Conservation (phyloP, 2,113 vertebrate genomes). For the Zapornia atra region DNA sequence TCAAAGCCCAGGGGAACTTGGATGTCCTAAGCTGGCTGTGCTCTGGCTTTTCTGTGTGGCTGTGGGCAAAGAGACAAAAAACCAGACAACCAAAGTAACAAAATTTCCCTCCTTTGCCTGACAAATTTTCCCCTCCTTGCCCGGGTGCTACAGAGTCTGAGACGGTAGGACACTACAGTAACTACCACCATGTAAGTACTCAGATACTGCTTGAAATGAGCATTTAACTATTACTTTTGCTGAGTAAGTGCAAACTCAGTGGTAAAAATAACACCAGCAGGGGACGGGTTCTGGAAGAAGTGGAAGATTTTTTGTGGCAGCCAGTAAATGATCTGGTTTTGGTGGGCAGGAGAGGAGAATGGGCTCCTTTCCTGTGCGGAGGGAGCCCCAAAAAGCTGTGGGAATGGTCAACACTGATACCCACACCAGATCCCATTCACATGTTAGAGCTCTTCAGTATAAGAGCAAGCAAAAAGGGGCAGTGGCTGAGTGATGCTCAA, state of each 20-base stretch:
- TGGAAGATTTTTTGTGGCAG: not conserved
- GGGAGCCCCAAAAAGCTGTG: not conserved
- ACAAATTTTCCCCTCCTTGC: not conserved
- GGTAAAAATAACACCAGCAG: not conserved
- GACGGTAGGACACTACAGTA: not conserved
- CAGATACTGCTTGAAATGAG: not conserved
- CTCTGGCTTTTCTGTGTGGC: not conserved
- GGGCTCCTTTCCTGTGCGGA: not conserved
- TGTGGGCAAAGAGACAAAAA: not conserved
- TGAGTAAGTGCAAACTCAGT: not conserved
- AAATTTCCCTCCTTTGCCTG: not conserved
- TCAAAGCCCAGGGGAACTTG: not conserved
- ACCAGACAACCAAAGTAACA: not conserved
- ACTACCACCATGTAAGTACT: not conserved
- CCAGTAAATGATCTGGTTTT: not conserved
- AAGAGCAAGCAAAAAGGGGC: not conserved
- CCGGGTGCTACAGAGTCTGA: not conserved
- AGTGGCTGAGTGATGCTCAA: no score
- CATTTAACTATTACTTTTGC: not conserved
- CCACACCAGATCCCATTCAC: fast-evolving
- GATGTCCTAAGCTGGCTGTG: not conserved
- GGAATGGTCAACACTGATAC: not conserved
- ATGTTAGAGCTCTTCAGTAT: fast-evolving
- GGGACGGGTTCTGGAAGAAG: not conserved
- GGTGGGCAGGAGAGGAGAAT: not conserved